These are phyloP conservation scores for Brachyptera putata DNA, from an alignment of 2,888 invertebrate genomes.

Conservation along the genomic window DNA sequence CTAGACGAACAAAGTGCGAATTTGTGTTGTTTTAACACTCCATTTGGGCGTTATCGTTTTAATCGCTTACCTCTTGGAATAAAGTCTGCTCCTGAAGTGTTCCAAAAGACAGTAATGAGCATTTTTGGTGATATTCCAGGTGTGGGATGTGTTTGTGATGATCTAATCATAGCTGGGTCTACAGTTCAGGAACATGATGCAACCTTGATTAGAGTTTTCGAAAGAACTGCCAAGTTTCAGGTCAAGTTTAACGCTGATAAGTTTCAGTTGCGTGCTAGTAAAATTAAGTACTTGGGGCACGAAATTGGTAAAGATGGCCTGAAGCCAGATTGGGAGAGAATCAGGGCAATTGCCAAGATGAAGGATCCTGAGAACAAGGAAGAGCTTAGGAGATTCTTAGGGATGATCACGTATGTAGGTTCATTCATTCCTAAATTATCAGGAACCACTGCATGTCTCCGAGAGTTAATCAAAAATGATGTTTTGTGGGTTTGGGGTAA, in stretches of 20 bases:
- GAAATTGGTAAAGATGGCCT: background rate
- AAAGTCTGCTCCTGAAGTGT: conserved; percentile 27
- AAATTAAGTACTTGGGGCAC: conserved; percentile 11
- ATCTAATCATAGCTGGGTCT: conserved; percentile 27
- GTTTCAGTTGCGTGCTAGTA: background rate
- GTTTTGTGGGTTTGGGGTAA: conserved; percentile 10
- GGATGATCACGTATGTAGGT: conserved; percentile 22
- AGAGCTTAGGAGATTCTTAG: conserved; percentile 16
- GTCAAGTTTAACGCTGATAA: conserved; percentile 22
- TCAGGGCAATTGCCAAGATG: background rate
- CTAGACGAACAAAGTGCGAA: conserved; percentile 20
- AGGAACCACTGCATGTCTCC: conserved; percentile 20
- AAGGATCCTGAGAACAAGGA: background rate
- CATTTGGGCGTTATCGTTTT: conserved; percentile 24
- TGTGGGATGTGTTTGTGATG: conserved; percentile 24
- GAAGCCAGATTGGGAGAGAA: background rate
- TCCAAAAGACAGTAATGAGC: conserved; percentile 21
- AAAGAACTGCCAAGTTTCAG: conserved; percentile 3
- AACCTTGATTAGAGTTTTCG: no score
- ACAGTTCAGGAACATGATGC: no score
- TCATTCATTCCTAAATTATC: conserved; percentile 16
- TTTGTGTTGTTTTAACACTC: conserved; percentile 26
- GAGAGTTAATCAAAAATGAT: conserved; percentile 20
- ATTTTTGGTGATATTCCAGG: conserved; percentile 28
- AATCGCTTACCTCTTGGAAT: conserved; percentile 28